These are phyloP conservation scores for Anguilla marmorata DNA, from an alignment of 2,797 vertebrate species.

Conservation along the genomic window DNA sequence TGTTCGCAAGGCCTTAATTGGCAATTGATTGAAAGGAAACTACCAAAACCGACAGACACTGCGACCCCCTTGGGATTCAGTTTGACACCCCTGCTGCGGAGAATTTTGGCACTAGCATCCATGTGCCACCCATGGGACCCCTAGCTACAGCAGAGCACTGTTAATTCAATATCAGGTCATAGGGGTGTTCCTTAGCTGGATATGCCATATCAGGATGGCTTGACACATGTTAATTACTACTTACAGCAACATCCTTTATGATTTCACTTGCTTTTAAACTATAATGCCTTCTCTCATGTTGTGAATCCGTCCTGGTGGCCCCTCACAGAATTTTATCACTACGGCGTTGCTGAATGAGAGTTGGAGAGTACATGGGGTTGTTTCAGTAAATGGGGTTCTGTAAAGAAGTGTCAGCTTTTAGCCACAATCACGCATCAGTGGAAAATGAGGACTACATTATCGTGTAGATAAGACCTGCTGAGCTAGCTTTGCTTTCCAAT, in stretches of 20 bases:
- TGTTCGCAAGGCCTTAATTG: no score
- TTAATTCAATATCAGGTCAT: no score
- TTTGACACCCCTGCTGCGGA: no score
- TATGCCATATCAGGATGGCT: no score
- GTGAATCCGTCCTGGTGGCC: neutral
- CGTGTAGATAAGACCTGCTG: neutral
- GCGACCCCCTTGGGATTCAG: no score
- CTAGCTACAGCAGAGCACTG: no score
- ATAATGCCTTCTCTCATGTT: neutral
- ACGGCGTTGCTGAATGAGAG: neutral
- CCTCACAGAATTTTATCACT: neutral
- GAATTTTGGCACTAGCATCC: neutral
- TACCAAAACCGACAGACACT: no score
- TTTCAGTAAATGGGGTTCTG: neutral
- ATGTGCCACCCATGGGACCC: neutral
- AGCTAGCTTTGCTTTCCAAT: neutral
- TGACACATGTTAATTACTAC: neutral
- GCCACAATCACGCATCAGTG: neutral
- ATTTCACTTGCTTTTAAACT: neutral
- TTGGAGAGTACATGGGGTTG: neutral
- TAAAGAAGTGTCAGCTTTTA: neutral
- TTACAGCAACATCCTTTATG: neutral
- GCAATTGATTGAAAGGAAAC: no score
- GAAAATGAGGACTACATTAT: neutral
- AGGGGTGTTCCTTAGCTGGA: no score